These are phyloP conservation scores for Mythimna pallens DNA, from an alignment of 2,888 invertebrate species.

Conservation along the genomic window DNA sequence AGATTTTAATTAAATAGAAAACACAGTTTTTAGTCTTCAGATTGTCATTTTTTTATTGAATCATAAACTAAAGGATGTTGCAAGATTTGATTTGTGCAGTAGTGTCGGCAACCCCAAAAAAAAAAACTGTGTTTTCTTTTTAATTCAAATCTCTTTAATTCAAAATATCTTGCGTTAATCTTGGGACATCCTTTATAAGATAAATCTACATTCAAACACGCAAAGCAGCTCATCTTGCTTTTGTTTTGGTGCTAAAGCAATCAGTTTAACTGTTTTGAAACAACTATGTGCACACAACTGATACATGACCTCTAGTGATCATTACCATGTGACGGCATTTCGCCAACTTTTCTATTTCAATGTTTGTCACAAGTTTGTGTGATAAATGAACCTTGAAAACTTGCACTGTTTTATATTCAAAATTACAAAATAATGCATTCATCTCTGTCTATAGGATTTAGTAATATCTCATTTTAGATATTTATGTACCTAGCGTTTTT, in stretches of 20 bases:
- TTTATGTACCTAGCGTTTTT: not conserved
- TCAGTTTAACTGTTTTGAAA: conserved; percentile 32
- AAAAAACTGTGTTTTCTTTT: no score
- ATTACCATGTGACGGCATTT: conserved; percentile 30
- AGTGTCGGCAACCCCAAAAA: no score
- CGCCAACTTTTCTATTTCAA: conserved; percentile 46
- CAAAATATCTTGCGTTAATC: no score
- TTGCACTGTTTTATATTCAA: conserved; percentile 56
- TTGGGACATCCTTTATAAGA: not conserved
- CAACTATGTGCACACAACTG: conserved; percentile 27
- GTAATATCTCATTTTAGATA: conserved; percentile 20
- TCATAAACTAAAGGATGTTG: no score
- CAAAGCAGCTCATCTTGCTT: not conserved
- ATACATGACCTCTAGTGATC: conserved; percentile 43
- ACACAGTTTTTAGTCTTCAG: no score
- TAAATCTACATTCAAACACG: not conserved
- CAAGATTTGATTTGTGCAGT: no score
- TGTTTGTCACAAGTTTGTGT: conserved; percentile 45
- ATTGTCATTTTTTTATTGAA: no score
- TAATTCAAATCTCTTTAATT: no score
- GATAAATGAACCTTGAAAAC: conserved; percentile 48
- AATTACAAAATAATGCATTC: conserved; percentile 49
- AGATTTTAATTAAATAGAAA: no score
- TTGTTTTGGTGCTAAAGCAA: conserved; percentile 15
- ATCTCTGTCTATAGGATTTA: conserved; percentile 38